A percentile compares a stretch with the other conserved stretches of the same genome.
phyloP scores from a whole-genome alignment of 2,113 vertebrate genomes.

The Larimichthys crocea region DNA sequence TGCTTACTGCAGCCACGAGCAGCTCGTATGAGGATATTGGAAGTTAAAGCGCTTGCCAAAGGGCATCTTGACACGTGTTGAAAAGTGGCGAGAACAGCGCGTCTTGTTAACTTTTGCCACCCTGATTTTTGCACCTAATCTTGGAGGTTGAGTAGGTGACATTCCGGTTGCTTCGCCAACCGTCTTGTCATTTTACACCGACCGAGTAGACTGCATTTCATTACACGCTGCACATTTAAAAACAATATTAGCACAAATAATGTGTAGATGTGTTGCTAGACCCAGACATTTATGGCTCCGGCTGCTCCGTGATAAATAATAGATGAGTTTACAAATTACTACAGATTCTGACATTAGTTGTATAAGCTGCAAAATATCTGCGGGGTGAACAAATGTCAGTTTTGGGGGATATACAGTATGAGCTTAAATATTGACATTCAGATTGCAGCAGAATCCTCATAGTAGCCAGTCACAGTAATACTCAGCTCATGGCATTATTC shows the following conservation, averaged over 20 bases:
- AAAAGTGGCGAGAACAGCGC: slow-evolving; percentile 55
- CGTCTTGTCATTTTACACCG: slow-evolving; percentile 3
- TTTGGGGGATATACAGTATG: slow-evolving; percentile 28
- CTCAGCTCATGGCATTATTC: slow-evolving; percentile 62
- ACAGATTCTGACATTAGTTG: slow-evolving; percentile 52
- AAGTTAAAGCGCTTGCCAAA: slow-evolving; percentile 50
- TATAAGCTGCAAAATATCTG: slow-evolving; percentile 57
- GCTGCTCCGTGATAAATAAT: slow-evolving; percentile 53
- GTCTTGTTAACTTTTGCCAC: slow-evolving; percentile 63
- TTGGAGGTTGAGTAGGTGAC: slow-evolving; percentile 47
- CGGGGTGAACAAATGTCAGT: slow-evolving; percentile 56
- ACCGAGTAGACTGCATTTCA: slow-evolving; percentile 4
- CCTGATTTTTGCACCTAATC: slow-evolving; percentile 57
- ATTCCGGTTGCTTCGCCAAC: slow-evolving; percentile 29
- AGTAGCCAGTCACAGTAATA: slow-evolving; percentile 45
- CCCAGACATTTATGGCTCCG: slow-evolving; percentile 24
- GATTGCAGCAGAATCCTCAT: slow-evolving; percentile 50
- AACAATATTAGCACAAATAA: slow-evolving; percentile 38
- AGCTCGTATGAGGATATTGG: slow-evolving; percentile 32
- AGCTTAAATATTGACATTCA: slow-evolving; percentile 68
- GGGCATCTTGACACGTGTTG: slow-evolving; percentile 52
- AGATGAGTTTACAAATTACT: slow-evolving; percentile 57
- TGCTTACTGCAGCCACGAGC: slow-evolving; percentile 25
- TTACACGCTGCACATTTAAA: background rate
- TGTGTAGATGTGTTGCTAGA: background rate